A percentile compares a stretch with the other conserved stretches of the same genome.
phyloP scores from a whole-genome alignment of 1,140 invertebrate species.

The Drosophila suzukii region DNA sequence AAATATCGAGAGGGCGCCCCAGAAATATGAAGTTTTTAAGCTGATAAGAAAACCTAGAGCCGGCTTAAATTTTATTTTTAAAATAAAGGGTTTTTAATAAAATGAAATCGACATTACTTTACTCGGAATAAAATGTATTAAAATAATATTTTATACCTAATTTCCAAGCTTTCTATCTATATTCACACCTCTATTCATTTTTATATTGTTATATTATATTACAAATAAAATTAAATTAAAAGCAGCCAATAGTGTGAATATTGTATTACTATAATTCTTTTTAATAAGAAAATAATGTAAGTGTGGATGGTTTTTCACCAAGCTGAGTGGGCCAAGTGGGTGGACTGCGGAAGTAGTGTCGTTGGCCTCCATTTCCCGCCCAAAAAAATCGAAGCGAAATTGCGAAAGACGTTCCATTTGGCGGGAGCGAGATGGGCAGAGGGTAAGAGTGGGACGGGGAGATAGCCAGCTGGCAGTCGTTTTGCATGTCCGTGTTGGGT shows the following conservation, averaged over 20 bases:
- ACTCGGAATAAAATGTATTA: too few species aligned
- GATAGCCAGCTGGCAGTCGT: conserved; percentile 41
- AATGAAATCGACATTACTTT: too few species aligned
- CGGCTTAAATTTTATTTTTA: too few species aligned
- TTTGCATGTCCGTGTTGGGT: conserved; percentile 69
- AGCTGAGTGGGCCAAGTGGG: conserved; percentile 18
- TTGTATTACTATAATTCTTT: not conserved
- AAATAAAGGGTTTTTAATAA: too few species aligned
- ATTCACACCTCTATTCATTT: too few species aligned
- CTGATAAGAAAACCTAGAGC: not conserved
- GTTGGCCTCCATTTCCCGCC: conserved; percentile 44
- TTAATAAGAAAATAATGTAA: not conserved
- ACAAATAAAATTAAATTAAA: not conserved
- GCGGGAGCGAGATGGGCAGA: conserved; percentile 9
- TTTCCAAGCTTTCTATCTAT: too few species aligned
- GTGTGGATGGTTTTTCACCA: not conserved
- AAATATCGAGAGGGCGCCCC: too few species aligned
- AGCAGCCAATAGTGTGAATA: not conserved
- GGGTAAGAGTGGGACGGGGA: conserved; percentile 4
- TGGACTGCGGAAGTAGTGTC: conserved; percentile 34
- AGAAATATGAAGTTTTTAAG: not conserved
- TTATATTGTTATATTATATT: not conserved
- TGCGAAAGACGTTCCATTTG: conserved; percentile 56
- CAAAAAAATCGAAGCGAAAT: conserved; percentile 59
- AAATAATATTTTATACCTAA: too few species aligned